Evolutionary conservation across 2,888 invertebrate genomes (phyloP), one percentile per base, ranked within the genome.

Genomic region (Diplazon laetatorius): DNA sequence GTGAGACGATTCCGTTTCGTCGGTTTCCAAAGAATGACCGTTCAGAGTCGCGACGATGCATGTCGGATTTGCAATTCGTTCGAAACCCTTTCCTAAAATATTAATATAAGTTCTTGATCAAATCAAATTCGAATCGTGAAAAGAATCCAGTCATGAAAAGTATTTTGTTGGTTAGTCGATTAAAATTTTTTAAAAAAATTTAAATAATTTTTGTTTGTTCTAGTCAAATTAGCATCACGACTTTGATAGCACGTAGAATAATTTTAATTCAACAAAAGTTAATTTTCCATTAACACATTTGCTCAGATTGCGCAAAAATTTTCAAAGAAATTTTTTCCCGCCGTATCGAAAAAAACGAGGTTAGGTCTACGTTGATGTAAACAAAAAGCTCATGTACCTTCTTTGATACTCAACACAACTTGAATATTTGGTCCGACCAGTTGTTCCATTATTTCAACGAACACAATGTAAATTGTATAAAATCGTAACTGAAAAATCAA

Each of bases 11-110:
- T 93, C 92, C 8, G 93, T 92, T 12, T 93, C 92, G 85, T 95
- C 95, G 0, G 96, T 94, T 89, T 96, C 95, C 84, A 95, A 90
- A 86, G 93, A 93, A 81, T 94, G 93, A 0, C 94, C 93, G 91
- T 94, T 94, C 2, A 95, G 89, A 46, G 94, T 93, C 2, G 94
- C 94, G 79, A 93, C 92, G 42, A 95, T 92, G 20, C 93, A 87
- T 50, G 94, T 93, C 0, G 93, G 92, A 76, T 92, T 91, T 68
- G 89, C 90, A 79, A 93, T 88, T 86, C 93, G 93, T 46, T 93
- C 93, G 88, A 94, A 93, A 37, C 93, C 93, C 81, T 92, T 92
- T 9, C 94, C 94, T 94, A 59, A 83, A 85, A 48, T 2, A 55
- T 42, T 35, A 37, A 77, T 69, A 52, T n/a, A n/a, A 52, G 14